Conservation (phyloP, 2,113 vertebrate species). For the Calcarius ornatus region DNA sequence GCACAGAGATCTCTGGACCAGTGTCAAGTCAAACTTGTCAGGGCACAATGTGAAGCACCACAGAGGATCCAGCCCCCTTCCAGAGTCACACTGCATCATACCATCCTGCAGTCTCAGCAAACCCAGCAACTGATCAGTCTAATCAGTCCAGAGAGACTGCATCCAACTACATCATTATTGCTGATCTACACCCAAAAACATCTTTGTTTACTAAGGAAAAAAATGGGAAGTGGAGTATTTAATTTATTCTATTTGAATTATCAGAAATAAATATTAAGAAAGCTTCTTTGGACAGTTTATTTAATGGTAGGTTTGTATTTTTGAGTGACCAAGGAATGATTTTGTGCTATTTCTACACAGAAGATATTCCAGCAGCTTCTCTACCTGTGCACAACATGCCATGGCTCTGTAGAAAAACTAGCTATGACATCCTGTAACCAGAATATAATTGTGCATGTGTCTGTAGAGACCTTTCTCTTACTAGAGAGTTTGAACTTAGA, state of each 20-base stretch:
- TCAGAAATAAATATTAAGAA: neutral
- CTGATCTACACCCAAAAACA: neutral
- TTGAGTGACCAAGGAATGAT: neutral
- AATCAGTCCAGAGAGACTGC: neutral
- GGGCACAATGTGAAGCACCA: neutral
- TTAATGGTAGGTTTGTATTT: neutral
- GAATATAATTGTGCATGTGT: neutral
- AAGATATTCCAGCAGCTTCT: neutral
- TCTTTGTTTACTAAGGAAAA: neutral
- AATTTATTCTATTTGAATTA: neutral
- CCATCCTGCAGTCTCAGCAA: neutral
- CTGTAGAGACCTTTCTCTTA: neutral
- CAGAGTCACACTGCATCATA: neutral
- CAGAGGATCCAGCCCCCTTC: neutral
- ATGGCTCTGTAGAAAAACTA: neutral
- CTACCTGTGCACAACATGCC: neutral
- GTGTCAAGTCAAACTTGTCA: neutral
- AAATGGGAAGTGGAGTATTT: neutral
- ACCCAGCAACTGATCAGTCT: neutral
- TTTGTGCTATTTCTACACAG: neutral
- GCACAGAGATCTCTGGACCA: neutral
- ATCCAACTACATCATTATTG: neutral
- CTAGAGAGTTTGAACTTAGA: neutral
- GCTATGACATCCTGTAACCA: neutral
- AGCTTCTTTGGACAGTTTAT: neutral